Conservation (phyloP, 1,140 invertebrate genomes). For the Drosophila prosaltans region DNA sequence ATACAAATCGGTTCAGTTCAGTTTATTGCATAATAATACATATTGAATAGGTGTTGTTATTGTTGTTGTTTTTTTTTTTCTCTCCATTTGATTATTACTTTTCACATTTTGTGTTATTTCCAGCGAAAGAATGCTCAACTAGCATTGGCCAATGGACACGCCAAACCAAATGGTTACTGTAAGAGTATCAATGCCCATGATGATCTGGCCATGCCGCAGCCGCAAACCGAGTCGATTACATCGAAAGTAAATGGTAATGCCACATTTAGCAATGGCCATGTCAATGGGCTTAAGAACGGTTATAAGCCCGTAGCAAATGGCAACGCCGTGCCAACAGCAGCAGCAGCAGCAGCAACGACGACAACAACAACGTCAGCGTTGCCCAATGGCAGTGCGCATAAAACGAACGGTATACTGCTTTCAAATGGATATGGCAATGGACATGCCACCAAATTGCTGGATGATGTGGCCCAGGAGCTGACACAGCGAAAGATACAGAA, state of each 20-base stretch:
- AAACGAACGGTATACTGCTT: slow-evolving; percentile 37
- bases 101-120: slow-evolving; percentile 10
- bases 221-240: slow-evolving; percentile 28
- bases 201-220: slow-evolving; percentile 64
- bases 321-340: slow-evolving; percentile 28
- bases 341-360: slow-evolving; percentile 11
- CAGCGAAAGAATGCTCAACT: slow-evolving; percentile 61
- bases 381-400: slow-evolving; percentile 42
- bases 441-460: slow-evolving; percentile 60
- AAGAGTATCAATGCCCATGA: slow-evolving; percentile 76
- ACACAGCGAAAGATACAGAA: slow-evolving; percentile 77
- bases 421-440: slow-evolving; percentile 52
- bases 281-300: slow-evolving; percentile 63
- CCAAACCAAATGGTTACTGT: slow-evolving; percentile 71
- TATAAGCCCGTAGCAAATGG: slow-evolving; percentile 60
- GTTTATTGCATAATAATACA: slow-evolving; percentile 7
- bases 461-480: slow-evolving; percentile 70
- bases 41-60: neutral
- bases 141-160: slow-evolving; percentile 55
- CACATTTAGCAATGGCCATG: slow-evolving; percentile 58
- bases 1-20: slow-evolving; percentile 33
- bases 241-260: slow-evolving; percentile 54
- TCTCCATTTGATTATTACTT: neutral
- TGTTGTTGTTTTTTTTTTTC: neutral
- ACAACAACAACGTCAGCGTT: neutral